Conservation (phyloP, 2,113 vertebrate species). For the Benitochromis conjunctus region DNA sequence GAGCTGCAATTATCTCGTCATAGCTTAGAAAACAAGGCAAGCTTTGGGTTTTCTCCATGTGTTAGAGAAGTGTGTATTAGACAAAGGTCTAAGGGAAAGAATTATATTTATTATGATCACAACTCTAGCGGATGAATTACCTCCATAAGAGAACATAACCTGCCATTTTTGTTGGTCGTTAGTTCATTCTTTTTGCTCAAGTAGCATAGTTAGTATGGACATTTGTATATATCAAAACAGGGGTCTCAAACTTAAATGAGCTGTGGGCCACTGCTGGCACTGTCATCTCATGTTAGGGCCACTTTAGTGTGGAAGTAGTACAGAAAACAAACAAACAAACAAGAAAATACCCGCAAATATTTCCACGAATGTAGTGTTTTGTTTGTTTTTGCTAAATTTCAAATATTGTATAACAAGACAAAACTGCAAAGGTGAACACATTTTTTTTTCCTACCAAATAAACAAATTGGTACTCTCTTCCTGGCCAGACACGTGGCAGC, state of each 20-base stretch:
- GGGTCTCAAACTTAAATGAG: no score
- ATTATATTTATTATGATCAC: not conserved
- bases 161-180: not conserved
- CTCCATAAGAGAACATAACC: accelerated
- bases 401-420: no score
- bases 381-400: no score
- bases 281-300: no score
- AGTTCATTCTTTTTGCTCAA: not conserved
- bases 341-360: no score
- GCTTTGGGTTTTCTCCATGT: not conserved
- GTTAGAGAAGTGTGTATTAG: not conserved
- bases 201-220: not conserved
- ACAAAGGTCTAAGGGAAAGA: not conserved
- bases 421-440: no score
- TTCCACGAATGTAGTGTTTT: no score
- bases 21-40: not conserved
- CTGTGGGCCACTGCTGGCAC: no score
- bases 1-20: not conserved
- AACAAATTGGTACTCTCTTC: not conserved
- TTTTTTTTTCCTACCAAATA: not conserved
- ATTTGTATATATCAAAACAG: not conserved
- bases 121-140: not conserved
- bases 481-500: not conserved
- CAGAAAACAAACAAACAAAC: no score
- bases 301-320: no score